Evolutionary conservation across 2,797 vertebrate genomes (phyloP), one percentile per base, ranked within the genome.

Genomic region (Tympanoctomys barrerae): DNA sequence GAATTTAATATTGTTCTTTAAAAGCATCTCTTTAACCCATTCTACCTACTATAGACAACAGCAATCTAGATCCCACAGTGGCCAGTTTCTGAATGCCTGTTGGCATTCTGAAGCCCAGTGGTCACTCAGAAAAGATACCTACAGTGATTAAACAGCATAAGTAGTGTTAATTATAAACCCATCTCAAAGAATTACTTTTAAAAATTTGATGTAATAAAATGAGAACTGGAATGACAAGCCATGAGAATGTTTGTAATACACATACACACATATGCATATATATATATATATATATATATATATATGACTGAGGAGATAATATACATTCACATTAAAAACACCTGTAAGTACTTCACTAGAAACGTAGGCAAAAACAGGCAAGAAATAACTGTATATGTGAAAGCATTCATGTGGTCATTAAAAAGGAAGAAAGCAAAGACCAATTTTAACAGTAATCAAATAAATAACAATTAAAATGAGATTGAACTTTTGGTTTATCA

Each of bases 381-480:
- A 89, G 88, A 89, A 28, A 39, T 81, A 46, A 57, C 71, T 88
- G 49, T 57, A 86, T 9, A 86, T 36, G 1, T 54, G 24, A 77
- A 81, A 80, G 77, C 22, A n/a, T 39, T 64, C 16, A 54, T 61
- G 14, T 52, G 33, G 10, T 11, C 46, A 36, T 94, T 77, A 77
- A 93, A 57, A 57, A 22, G 54, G 68, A 91, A 54, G 66, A 83
- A 73, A 80, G 22, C 57, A 73, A 93, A 97, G 49, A 26, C 11
- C 6, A 91, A 46, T 52, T 89, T 78, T n/a, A 86, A 28, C 31
- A 87, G 42, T 81, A 26, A 91, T 42, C 12, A 84, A 70, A 88
- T 64, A 92, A 92, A 62, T 86, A 33, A 78, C 92, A 88, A 79
- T 87, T 71, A 61, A 90, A 64, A 39, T 49, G 49, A 68, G 8